These are phyloP conservation scores for Lamprologus lemairii DNA, from an alignment of 2,113 vertebrate genomes.

Conservation along the genomic window DNA sequence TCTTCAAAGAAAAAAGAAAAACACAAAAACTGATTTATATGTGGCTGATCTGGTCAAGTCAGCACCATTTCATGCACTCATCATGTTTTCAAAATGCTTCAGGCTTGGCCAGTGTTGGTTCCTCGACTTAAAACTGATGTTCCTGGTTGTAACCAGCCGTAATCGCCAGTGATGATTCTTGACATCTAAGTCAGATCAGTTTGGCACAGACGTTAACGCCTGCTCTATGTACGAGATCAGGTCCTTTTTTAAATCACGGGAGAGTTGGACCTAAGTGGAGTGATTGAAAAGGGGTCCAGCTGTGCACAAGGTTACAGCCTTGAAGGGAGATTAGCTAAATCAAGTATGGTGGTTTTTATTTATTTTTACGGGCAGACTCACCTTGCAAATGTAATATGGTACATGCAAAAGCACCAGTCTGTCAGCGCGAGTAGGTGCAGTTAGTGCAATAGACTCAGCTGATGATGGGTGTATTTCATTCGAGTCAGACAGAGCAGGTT, in stretches of 20 bases:
- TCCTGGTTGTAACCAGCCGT: neutral
- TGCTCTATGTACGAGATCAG: neutral
- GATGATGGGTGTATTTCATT: neutral
- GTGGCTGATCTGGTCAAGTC: neutral
- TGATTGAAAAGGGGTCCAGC: neutral
- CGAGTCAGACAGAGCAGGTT: neutral
- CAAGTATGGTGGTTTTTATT: neutral
- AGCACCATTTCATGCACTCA: neutral
- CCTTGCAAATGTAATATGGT: neutral
- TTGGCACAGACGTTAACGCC: neutral
- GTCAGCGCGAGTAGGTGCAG: neutral
- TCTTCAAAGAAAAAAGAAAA: neutral
- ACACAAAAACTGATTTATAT: neutral
- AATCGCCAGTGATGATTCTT: neutral
- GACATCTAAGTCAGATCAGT: neutral
- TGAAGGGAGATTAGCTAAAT: neutral
- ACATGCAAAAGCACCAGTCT: neutral
- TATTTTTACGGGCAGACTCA: neutral
- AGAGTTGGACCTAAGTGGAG: neutral
- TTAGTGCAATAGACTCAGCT: neutral
- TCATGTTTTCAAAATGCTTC: neutral
- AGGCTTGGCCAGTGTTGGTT: neutral
- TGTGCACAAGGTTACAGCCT: neutral
- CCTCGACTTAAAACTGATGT: neutral
- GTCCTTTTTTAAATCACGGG: neutral